Conservation (phyloP, 2,113 vertebrate genomes). For the Aegithalos caudatus region DNA sequence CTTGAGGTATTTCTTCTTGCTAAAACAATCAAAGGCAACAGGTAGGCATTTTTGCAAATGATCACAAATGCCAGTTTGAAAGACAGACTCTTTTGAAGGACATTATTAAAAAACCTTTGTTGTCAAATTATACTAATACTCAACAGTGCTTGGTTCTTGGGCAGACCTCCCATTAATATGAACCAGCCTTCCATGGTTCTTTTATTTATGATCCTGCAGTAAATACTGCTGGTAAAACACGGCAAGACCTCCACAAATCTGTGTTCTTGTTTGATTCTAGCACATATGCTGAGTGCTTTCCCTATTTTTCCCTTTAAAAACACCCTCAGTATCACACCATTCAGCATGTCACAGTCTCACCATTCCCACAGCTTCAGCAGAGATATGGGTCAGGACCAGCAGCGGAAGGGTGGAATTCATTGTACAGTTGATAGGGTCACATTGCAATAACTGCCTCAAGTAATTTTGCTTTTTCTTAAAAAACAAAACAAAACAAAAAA, state of each 20-base stretch:
- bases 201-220: not conserved
- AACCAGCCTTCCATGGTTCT: not conserved
- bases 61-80: slow-evolving; percentile 37
- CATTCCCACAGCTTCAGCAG: slow-evolving; percentile 6
- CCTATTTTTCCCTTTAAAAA: slow-evolving; percentile 2
- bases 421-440: not conserved
- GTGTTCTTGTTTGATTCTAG: not conserved
- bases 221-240: not conserved
- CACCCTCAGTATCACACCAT: not conserved
- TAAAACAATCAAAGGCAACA: slow-evolving; percentile 59
- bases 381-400: slow-evolving; percentile 8
- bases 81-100: slow-evolving; percentile 10
- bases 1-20: slow-evolving; percentile 64
- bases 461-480: not conserved
- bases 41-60: slow-evolving; percentile 28
- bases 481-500: not conserved
- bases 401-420: not conserved
- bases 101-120: slow-evolving; percentile 1
- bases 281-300: not conserved
- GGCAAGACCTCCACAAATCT: slow-evolving; percentile 4
- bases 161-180: not conserved
- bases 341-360: slow-evolving; percentile 43
- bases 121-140: slow-evolving; percentile 2
- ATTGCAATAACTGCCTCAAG: slow-evolving; percentile 1
- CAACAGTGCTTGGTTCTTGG: not conserved